Base-by-base conservation (phyloP, 2,797 vertebrate genomes). In the Myripristis murdjan region DNA sequence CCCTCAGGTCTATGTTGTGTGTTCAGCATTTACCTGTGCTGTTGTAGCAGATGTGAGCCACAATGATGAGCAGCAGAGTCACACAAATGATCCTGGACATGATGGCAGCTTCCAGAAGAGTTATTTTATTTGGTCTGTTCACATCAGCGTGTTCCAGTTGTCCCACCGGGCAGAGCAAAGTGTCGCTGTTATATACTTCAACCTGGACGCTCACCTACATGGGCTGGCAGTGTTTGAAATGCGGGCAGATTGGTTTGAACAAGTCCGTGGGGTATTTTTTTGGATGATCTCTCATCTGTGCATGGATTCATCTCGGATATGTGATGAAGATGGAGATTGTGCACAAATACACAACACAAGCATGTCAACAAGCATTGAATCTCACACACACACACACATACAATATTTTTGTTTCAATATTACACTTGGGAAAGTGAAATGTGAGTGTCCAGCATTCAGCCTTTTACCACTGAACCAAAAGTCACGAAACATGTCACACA, bases 31-130 rank as follows among this genome's bases (percentile, higher is more conserved):
- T 70, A 91, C 90, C 86, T 75, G 72, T 23, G 44, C 47, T 66
- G 61, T 66, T 1, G 0, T 20, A 63, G 48, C 82, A 65, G 52
- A 28, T 69, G 18, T 49, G 23, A 2, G 69, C 4, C 55, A 92
- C 64, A 49, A 89, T 4, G 52, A 92, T 0, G 28, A 92, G 23
- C 61, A 91, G 49, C 18, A 93, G 11, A 18, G 60, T 23, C 35
- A 84, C 55, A 10, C 10, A 53, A 5, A 72, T 6, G 18, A 84
- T 64, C 70, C 71, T 88, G 48, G 83, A 78, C 94, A 94, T 94
- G 73, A 22, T 54, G 51, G 67, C 60, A 18, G 39, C 1, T n/a
- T 11, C 23, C 3, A 16, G 16, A 6, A 28, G 6, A 15, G 39
- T 10, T 12, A 9, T 2, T 5, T 39, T 16, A 0, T 68, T 49